Base-by-base conservation (phyloP, 2,797 vertebrate species). In the Sparidentex hasta region DNA sequence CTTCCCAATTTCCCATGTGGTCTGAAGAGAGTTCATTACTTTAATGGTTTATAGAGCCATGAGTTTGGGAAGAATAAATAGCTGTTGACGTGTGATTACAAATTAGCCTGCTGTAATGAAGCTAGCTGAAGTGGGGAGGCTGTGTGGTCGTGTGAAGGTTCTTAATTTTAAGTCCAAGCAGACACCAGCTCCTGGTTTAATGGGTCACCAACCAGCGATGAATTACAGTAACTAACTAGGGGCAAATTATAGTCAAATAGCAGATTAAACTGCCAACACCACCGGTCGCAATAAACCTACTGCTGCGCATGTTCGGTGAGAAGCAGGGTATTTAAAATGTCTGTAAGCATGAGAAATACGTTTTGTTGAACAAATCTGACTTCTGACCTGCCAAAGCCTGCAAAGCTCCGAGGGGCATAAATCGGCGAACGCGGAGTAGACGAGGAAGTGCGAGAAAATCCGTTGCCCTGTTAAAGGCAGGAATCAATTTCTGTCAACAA, bases 401-500 rank as follows among this genome's bases (percentile, higher is more conserved):
- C 61, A 47, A 29, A 46, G 61, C 18, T 43, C n/a, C 2, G 20
- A 46, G 20, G 51, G 46, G 46, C 58, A 65, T 55, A 44, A 51
- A 64, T 38, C 66, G 51, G 20, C 56, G n/a, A 41, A 71, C 11
- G 29, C 1, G 9, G 11, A 69, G 52, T 5, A 23, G 23, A 38
- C 7, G n/a, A 72, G 75, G 65, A 74, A 71, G 52, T 55, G 58
- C 18, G 27, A 51, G 27, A 68, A 76, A 70, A 63, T 27, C 18
- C 56, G 69, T 62, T 59, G 63, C 65, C 46, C 18, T 27, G 3
- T 72, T 69, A 50, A 71, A 63, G 54, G 52, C 65, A 80, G 51
- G 48, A 79, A 65, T 81, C 57, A 58, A n/a, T 86, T 67, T 83
- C 74, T 79, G 74, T 87, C 84, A 81, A 82, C 81, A 90, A 85